Conservation (phyloP, 2,113 vertebrate genomes). For the Meriones unguiculatus region DNA sequence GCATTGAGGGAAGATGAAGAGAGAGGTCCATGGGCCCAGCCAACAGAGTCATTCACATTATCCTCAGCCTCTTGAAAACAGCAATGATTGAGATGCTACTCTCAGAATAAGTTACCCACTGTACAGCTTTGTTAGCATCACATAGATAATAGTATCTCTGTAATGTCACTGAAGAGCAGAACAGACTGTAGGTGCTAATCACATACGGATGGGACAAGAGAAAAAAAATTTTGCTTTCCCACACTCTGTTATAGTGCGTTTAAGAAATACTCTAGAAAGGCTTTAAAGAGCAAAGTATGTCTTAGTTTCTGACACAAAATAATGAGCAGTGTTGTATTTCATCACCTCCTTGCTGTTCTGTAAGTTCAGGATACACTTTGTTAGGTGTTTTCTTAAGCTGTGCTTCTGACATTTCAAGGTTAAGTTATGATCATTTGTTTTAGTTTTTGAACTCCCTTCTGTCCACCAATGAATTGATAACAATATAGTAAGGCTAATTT, state of each 20-base stretch:
- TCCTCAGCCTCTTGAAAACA: background rate
- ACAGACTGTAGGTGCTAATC: background rate
- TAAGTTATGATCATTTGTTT: slow-evolving; percentile 27
- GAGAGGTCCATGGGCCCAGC: background rate
- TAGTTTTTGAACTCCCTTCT: background rate
- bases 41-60: too few species aligned
- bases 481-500: slow-evolving; percentile 38
- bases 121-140: background rate
- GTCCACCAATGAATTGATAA: background rate
- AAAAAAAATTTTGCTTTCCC: background rate
- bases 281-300: background rate
- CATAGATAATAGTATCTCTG: background rate
- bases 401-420: slow-evolving; percentile 7
- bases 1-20: background rate
- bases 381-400: background rate
- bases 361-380: background rate
- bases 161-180: background rate
- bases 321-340: background rate
- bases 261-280: slow-evolving; percentile 1
- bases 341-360: background rate
- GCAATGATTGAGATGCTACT: background rate
- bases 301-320: background rate
- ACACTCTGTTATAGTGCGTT: background rate
- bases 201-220: background rate
- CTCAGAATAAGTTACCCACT: background rate